Percentiles rank a stretch among this genome's conserved stretches.
These are phyloP conservation scores for Umimayanthus chanpuru DNA, from an alignment of 92 coral and sea anemone species.

Conservation along the genomic window DNA sequence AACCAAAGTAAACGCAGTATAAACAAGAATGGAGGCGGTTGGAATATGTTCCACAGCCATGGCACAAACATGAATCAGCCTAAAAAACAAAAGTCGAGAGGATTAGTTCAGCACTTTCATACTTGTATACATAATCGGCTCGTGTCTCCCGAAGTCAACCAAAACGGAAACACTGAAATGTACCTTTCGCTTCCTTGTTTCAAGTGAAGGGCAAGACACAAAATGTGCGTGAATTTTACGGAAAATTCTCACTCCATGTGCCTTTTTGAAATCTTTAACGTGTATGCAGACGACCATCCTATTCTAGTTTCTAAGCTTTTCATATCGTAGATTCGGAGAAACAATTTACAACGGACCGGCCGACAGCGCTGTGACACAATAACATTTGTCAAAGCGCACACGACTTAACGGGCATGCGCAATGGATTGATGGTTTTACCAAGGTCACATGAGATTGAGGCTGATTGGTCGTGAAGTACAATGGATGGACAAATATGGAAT, in stretches of 20 bases:
- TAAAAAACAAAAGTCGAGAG: conserved; percentile 52
- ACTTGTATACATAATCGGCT: conserved; percentile 11
- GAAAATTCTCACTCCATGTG: conserved; percentile 82
- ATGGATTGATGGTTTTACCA: not conserved
- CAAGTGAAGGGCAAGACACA: conserved; percentile 83
- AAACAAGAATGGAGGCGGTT: conserved; percentile 95
- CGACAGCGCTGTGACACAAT: conserved; percentile 38
- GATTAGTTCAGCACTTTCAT: not conserved
- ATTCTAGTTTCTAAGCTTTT: conserved; percentile 32
- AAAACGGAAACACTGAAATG: conserved; percentile 45
- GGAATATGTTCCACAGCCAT: conserved; percentile 94
- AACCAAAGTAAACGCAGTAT: conserved; percentile 96
- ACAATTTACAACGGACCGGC: conserved; percentile 8
- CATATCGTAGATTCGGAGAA: conserved; percentile 26
- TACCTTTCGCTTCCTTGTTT: conserved; percentile 98
- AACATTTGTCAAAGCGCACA: conserved; percentile 34
- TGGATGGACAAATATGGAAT: conserved; percentile 32
- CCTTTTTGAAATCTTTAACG: conserved; percentile 83
- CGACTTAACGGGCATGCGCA: conserved; percentile 11
- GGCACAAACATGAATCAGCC: conserved; percentile 85
- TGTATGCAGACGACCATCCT: conserved; percentile 89
- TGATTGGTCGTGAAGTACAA: conserved; percentile 28
- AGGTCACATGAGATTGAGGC: conserved; percentile 35
- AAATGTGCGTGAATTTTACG: conserved; percentile 92
- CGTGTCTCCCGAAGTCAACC: not conserved